Evolutionary conservation across 2,888 invertebrate genomes (phyloP), one percentile per base, ranked within the genome.

Genomic region (Polietes domitor): DNA sequence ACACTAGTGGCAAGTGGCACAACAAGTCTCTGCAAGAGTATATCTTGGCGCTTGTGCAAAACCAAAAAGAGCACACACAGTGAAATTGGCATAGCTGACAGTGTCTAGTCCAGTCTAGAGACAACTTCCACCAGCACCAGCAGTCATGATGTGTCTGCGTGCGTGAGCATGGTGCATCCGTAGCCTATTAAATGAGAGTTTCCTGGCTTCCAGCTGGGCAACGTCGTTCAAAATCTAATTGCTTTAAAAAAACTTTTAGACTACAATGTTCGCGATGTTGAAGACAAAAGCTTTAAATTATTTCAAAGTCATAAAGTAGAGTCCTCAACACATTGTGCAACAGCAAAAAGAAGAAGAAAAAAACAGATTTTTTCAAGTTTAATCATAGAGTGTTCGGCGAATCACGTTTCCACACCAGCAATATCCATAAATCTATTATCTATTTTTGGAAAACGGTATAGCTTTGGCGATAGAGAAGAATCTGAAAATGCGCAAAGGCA

Each of bases 221-320:
- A 88, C 89, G 89, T 88, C 90, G 88, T 89, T 89, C 88, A 88
- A 89, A 89, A 2, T 91, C 92, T 92, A 92, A 92, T 92, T 92
- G 91, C 91, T 90, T 91, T 89, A 74, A 77, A 84, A n/a, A n/a
- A 75, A 63, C 72, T 68, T 81, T 80, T 32, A 3, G 77, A n/a
- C 37, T 50, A 63, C 32, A 58, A 37, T 5, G 7, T 28, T 70
- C 28, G 53, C 21, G 2, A 12, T 4, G 41, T 12, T 10, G 10
- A 41, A 28, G 21, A 17, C 41, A 15, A 32, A 37, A 68, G 58
- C 65, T 32, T 95, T 87, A 95, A 94, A 83, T 96, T 96, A 90
- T 89, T 71, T 86, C 70, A 41, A 41, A 41, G 41, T 41, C 41
- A 41, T 41, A 41, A 10, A 7, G 41, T 10, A 41, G 41, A 41